Evolutionary conservation across 2,113 vertebrate species (phyloP), one percentile per base, ranked within the genome.

Genomic region (Panthera uncia): DNA sequence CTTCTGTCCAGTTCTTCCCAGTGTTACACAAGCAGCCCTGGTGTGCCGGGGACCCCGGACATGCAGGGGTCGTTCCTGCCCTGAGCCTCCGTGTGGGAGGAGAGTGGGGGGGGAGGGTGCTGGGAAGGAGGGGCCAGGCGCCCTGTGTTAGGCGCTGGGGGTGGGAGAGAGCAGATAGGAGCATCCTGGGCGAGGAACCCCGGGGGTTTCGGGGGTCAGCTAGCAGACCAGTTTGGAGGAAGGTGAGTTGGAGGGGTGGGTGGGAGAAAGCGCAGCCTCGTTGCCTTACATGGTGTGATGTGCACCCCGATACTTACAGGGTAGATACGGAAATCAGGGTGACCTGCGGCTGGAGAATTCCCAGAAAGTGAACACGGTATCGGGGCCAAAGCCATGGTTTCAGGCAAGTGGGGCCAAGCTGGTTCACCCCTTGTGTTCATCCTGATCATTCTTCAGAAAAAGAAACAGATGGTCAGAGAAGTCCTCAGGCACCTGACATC

Each of bases 1-100:
- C 1, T 3, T 0, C 1, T 0, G 23, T 3, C 36, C 3, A 3
- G n/a, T 12, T 48, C 50, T 23, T 31, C 13, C 1, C 27, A 0
- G 2, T 1, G 0, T 48, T 19, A 8, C 7, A 45, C 0, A 5
- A 21, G 83, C 21, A 1, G 15, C 6, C 45, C 57, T 33, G 50
- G 2, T 14, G 48, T 10, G 23, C 5, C 3, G 2, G 48, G 71
- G 55, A 52, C 19, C 48, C 38, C 25, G 11, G 38, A 45, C 7
- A 1, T 27, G 73, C 25, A 45, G 13, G 12, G 3, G 23, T 29
- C 29, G 81, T 21, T 87, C 21, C n/a, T 15, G 5, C 18, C 48
- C 10, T 4, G 7, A 12, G 19, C 5, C 48, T 14, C 41, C 25
- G 8, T 4, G 4, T 1, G 36, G 73, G 73, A 25, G 18, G 38